Conservation (phyloP, 1,140 invertebrate genomes). For the Drosophila bocki region DNA sequence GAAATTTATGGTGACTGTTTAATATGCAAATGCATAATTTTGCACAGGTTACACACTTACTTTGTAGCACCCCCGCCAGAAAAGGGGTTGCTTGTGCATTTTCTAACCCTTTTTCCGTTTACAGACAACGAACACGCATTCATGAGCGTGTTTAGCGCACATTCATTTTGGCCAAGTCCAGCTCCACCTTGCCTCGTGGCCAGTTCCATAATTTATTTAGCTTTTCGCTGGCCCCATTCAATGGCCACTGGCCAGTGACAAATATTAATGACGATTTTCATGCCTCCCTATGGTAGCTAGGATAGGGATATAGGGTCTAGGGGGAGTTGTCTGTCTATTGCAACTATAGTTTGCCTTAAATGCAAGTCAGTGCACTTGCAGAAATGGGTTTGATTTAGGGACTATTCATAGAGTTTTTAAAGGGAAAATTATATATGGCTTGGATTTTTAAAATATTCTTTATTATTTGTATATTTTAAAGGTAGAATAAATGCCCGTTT, state of each 20-base stretch:
- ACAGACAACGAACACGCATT: conserved; percentile 79
- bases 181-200: conserved; percentile 47
- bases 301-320: not conserved
- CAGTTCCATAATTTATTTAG: conserved; percentile 74
- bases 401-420: no score
- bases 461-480: not conserved
- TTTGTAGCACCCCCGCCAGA: conserved; percentile 24
- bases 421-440: not conserved
- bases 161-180: conserved; percentile 65
- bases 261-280: conserved; percentile 84
- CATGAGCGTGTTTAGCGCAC: conserved; percentile 68
- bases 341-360: conserved; percentile 19
- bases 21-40: conserved; percentile 83
- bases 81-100: conserved; percentile 50
- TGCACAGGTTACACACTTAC: conserved; percentile 55
- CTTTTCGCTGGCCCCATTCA: conserved; percentile 58
- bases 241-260: conserved; percentile 80
- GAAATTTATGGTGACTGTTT: conserved; percentile 70
- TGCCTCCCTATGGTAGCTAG: conserved; percentile 65
- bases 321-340: conserved; percentile 36
- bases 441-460: not conserved
- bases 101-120: conserved; percentile 59
- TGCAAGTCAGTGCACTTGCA: conserved; percentile 32
- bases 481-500: no score
- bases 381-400: not conserved